A percentile compares a stretch with the other conserved stretches of the same genome.
Conservation (phyloP, 1,140 invertebrate genomes). For the Centruroides sculpturatus region DNA sequence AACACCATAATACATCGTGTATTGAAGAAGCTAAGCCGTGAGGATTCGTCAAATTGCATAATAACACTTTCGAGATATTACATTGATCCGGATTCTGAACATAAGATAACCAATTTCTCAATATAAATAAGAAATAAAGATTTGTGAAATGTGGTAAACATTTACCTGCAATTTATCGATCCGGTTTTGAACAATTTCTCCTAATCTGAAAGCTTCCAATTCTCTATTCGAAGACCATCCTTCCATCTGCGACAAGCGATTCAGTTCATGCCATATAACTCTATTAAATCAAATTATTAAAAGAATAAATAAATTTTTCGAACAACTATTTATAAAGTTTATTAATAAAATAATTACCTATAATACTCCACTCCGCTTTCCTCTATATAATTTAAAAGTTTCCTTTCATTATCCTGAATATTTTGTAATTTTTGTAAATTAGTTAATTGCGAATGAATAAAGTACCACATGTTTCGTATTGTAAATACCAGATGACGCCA, state of each 20-base stretch:
- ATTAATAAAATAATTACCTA: too few species aligned
- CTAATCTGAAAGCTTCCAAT: conserved; percentile 57
- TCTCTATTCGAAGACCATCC: conserved; percentile 40
- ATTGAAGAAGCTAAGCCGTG: conserved; percentile 15
- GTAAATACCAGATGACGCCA: too few species aligned
- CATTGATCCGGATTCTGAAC: conserved; percentile 12
- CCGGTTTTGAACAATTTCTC: conserved; percentile 65
- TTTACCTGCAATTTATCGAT: conserved; percentile 44
- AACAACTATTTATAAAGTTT: too few species aligned
- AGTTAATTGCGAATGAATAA: too few species aligned
- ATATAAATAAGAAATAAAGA: not conserved
- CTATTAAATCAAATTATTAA: not conserved
- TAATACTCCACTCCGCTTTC: too few species aligned
- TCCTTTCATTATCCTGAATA: too few species aligned
- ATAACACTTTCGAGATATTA: not conserved
- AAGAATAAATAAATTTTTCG: not conserved
- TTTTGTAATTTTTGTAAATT: too few species aligned
- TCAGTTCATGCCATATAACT: not conserved
- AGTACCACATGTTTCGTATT: too few species aligned
- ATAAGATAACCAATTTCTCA: not conserved
- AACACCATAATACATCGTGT: conserved; percentile 16
- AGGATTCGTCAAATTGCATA: conserved; percentile 12
- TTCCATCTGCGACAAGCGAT: not conserved
- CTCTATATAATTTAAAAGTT: too few species aligned
- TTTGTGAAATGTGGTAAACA: not conserved